Percentiles rank a stretch among this genome's conserved stretches.
These are phyloP conservation scores for Andrena camellia DNA, from an alignment of 2,888 invertebrate species.

Conservation along the genomic window DNA sequence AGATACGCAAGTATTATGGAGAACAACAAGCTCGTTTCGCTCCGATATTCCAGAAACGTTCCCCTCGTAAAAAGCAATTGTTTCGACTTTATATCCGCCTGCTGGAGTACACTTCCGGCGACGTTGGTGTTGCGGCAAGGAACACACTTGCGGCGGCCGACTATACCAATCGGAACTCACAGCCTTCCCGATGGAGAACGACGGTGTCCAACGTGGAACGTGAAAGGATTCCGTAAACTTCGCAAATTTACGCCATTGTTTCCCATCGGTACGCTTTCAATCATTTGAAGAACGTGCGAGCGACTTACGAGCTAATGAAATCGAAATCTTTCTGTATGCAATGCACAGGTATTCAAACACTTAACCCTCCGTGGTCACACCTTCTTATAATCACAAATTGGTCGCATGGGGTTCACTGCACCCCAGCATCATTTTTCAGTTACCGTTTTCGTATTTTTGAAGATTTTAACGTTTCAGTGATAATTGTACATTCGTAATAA, in stretches of 20 bases:
- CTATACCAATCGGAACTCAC: constrained; percentile 23
- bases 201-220: constrained; percentile 55
- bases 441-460: too few species aligned
- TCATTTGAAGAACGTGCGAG: too few species aligned
- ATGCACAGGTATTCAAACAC: too few species aligned
- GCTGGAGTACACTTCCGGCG: constrained; percentile 33
- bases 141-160: constrained; percentile 34
- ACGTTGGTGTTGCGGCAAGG: constrained; percentile 42
- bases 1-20: constrained; percentile 39
- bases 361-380: too few species aligned
- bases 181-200: constrained; percentile 33
- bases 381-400: too few species aligned
- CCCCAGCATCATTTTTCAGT: too few species aligned
- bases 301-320: too few species aligned
- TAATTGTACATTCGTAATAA: too few species aligned
- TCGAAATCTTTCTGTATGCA: too few species aligned
- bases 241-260: constrained; percentile 19
- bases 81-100: constrained; percentile 71
- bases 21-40: constrained; percentile 40
- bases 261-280: too few species aligned
- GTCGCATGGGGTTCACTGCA: too few species aligned
- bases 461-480: too few species aligned
- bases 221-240: constrained; percentile 56
- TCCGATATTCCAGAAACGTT: constrained; percentile 71
- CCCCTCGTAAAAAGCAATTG: constrained; percentile 76